Base-by-base conservation (phyloP, 2,113 vertebrate genomes). In the Echinops telfairi region DNA sequence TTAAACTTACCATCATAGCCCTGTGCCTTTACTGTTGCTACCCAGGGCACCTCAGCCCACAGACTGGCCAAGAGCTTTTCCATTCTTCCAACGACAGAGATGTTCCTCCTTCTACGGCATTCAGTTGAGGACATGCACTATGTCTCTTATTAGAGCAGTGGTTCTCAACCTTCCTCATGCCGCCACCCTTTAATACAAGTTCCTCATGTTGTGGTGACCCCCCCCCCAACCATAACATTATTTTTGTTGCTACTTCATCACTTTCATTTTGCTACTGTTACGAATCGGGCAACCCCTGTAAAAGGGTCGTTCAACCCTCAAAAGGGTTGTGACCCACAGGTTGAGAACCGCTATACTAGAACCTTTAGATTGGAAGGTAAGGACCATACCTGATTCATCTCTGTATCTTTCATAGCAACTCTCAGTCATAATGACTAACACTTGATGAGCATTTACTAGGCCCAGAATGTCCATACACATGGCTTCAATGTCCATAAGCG, bases 351-450 rank as follows among this genome's bases (percentile, higher is more conserved):
- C 47, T 53, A 9, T 53, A 53, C 47, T 53, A 53, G 47, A 53
- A 2, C 12, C 47, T 53, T 53, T 53, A 53, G 47, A 10, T 53
- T 53, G 10, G 47, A 53, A 53, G 47, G 47, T 53, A 53, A 53
- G 47, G 47, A 53, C 47, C 47, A 53, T 53, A 53, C 47, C 47
- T 85, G 79, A 95, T 58, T 71, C 31, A 70, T 70, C 40, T 76
- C 79, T 81, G 40, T 40, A 25, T 53, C 29, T 25, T 66, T 22
- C 8, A 11, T 15, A 62, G 43, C 53, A 91, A 40, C 17, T 86
- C 93, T 90, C 29, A 57, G 31, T 64, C 86, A 81, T 40, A 53
- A 77, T 33, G 80, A 81, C n/a, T 33, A 90, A 60, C 22, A 70
- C 38, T 79, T 82, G 23, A n/a, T n/a, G 23, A 92, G 27, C 66